These are phyloP conservation scores for Podarcis siculus DNA, from an alignment of 2,797 vertebrate genomes.

Conservation along the genomic window DNA sequence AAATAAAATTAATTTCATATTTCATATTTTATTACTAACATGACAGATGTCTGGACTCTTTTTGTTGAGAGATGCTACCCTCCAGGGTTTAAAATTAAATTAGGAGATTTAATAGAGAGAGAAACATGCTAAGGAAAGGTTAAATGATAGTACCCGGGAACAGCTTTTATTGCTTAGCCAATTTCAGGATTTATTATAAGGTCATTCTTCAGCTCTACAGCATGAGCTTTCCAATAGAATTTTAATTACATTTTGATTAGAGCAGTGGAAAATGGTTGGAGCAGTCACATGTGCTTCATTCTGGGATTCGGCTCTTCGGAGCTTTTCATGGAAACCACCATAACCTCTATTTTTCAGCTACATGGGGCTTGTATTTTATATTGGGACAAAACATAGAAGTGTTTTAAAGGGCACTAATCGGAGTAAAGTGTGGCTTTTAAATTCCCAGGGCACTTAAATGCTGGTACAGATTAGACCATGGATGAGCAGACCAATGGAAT, in stretches of 20 bases:
- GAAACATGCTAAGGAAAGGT: slow-evolving; percentile 34
- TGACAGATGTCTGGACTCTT: background rate
- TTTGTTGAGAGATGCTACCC: background rate
- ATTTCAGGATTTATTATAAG: slow-evolving; percentile 25
- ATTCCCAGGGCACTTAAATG: background rate
- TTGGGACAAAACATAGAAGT: slow-evolving; percentile 14
- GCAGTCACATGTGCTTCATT: slow-evolving; percentile 11
- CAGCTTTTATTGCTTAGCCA: slow-evolving; percentile 11
- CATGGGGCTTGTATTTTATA: background rate
- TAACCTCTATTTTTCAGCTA: background rate
- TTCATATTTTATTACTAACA: slow-evolving; percentile 2
- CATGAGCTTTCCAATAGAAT: slow-evolving; percentile 29
- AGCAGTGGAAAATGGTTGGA: slow-evolving; percentile 21
- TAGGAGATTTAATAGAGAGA: slow-evolving; percentile 27
- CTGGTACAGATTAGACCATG: background rate
- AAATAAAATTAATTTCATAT: slow-evolving; percentile 1
- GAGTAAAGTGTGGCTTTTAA: background rate
- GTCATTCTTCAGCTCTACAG: slow-evolving; percentile 48
- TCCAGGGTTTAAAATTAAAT: slow-evolving; percentile 44
- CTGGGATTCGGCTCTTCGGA: slow-evolving; percentile 17
- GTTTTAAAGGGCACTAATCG: slow-evolving; percentile 2
- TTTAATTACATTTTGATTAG: slow-evolving; percentile 39
- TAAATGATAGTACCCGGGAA: slow-evolving; percentile 25
- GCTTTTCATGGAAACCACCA: background rate
- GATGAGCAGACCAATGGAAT: too few species aligned